A percentile compares a stretch with the other conserved stretches of the same genome.
These are phyloP conservation scores for Anthopleura xanthogrammica DNA, from an alignment of 92 coral and sea anemone species.

Conservation along the genomic window DNA sequence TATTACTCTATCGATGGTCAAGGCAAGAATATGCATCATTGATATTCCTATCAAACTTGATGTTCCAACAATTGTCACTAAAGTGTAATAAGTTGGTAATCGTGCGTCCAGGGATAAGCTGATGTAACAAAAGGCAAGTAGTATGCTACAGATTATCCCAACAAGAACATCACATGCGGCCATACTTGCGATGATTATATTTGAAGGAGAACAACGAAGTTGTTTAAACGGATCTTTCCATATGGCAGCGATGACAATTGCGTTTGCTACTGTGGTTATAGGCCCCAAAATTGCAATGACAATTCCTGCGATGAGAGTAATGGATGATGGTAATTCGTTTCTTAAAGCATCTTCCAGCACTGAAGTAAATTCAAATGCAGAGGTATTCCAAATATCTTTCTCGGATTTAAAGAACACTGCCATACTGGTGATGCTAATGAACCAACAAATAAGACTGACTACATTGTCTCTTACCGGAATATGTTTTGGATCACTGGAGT, in stretches of 20 bases:
- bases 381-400: too few species aligned
- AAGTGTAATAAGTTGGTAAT: not conserved
- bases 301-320: too few species aligned
- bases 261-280: too few species aligned
- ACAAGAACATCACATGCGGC: constrained; percentile 16
- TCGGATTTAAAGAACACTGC: too few species aligned
- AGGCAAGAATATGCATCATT: constrained; percentile 10
- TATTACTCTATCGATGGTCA: constrained; percentile 25
- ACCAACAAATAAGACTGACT: too few species aligned
- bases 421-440: too few species aligned
- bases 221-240: constrained; percentile 29
- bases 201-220: constrained; percentile 23
- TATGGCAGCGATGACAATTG: not conserved
- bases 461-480: too few species aligned
- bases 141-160: not conserved
- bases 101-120: not conserved
- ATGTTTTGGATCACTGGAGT: too few species aligned
- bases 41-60: constrained; percentile 11
- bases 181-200: constrained; percentile 29
- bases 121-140: not conserved
- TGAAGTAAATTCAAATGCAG: too few species aligned
- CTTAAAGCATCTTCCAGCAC: too few species aligned
- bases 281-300: not conserved
- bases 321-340: too few species aligned
- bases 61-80: not conserved